Base-by-base conservation (phyloP, 2,797 vertebrate species). In the Ptychobarbus kaznakovi region DNA sequence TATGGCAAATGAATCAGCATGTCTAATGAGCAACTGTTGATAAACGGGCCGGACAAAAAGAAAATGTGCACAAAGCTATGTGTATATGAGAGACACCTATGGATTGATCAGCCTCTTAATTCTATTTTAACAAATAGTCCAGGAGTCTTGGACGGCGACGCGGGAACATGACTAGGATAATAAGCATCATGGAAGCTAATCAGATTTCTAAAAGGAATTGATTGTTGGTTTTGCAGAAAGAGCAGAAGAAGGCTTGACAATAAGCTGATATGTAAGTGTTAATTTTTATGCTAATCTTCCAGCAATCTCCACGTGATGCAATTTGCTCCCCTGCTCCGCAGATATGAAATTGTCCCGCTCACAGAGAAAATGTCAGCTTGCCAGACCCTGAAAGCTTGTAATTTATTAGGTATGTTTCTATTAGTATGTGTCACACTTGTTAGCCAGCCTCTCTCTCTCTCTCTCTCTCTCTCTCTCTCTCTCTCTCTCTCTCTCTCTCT, bases 401-500 rank as follows among this genome's bases (percentile, higher is more conserved):
- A 98, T 99, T 98, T 98, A 99, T 99, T 98, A 98, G 97, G 97
- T 98, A 97, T 97, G 97, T 99, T 98, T 98, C 97, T 98, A 98
- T 99, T 99, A 98, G 97, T 97, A 96, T 98, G 97, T 98, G 97
- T 97, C 97, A 97, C 96, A 97, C 97, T 98, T 97, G 97, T 99
- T 99, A 97, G 96, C 95, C 96, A 96, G 96, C 96, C 28, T 28
- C 28, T 28, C 96, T 94, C 94, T 66, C 81, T 68, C 86, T 81
- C 79, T 79, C 75, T 88, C 91, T 88, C 90, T 90, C 66, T 42
- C 88, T 88, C 96, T 94, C 93, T 22, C 35, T 73, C 42, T 73
- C 40, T 70, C 69, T 72, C 66, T 69, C 96, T 94, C 94, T 66
- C 81, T 69, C 86, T 81, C 79, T 42, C 96, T 94, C 94, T 66